Percentiles rank a stretch among this genome's conserved stretches.
Evolutionary conservation across 2,888 invertebrate species (phyloP).

Genomic region (Heterodera filipjevi): DNA sequence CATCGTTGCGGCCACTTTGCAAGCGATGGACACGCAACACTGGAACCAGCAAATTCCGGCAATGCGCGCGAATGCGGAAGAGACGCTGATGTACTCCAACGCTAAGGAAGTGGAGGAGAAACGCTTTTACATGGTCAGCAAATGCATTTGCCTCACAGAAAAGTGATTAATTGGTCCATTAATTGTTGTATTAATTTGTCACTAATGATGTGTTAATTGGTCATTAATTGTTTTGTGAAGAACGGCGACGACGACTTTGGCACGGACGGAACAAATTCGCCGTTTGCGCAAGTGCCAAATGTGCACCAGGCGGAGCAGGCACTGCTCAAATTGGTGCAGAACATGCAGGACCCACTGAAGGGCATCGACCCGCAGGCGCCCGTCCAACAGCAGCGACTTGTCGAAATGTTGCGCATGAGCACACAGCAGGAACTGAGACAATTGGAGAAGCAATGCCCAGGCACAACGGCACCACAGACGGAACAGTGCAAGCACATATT

Average conservation of each 20-base stretch:
- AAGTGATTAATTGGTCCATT: neutral
- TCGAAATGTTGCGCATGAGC: conserved; percentile 51
- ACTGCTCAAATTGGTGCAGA: conserved; percentile 21
- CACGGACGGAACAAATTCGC: conserved; percentile 29
- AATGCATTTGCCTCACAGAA: conserved; percentile 28
- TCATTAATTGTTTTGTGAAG: neutral
- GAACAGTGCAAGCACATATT: conserved; percentile 48
- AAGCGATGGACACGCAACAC: conserved; percentile 14
- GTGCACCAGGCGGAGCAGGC: conserved; percentile 32
- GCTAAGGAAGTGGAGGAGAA: conserved; percentile 49
- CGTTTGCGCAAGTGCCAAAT: conserved; percentile 43
- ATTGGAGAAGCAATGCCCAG: conserved; percentile 5
- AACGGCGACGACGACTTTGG: conserved; percentile 50
- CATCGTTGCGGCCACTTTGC: conserved; percentile 38
- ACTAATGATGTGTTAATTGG: too few species aligned
- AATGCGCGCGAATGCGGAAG: conserved; percentile 31
- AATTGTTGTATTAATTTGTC: too few species aligned
- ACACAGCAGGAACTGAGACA: conserved; percentile 47
- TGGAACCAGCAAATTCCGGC: conserved; percentile 26
- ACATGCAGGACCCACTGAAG: conserved; percentile 17
- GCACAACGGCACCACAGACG: neutral
- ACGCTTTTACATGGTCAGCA: conserved; percentile 53
- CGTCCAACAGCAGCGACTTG: conserved; percentile 50
- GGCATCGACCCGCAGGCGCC: conserved; percentile 41
- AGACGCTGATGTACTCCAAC: conserved; percentile 49